Evolutionary conservation across 1,140 invertebrate genomes (phyloP).

Genomic region (Rhyzopertha dominica): DNA sequence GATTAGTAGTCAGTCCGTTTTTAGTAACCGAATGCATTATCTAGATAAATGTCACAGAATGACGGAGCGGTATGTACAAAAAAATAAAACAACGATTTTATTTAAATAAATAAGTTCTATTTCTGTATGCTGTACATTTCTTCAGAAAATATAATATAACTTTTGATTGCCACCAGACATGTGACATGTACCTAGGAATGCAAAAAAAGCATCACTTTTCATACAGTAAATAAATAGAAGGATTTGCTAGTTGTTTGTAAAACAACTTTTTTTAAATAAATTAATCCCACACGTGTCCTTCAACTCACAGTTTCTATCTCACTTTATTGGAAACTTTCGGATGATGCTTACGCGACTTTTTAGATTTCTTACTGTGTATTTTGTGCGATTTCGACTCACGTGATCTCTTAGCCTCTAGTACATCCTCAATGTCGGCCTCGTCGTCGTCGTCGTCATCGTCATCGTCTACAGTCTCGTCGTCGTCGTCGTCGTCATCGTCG

Average conservation of each 20-base stretch:
- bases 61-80: slow-evolving; percentile 6
- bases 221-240: slow-evolving; percentile 34
- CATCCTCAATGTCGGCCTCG: slow-evolving; percentile 63
- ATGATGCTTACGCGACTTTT: slow-evolving; percentile 54
- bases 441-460: slow-evolving; percentile 72
- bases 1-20: too few species aligned
- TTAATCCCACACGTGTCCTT: slow-evolving; percentile 9
- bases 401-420: slow-evolving; percentile 62
- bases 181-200: slow-evolving; percentile 45
- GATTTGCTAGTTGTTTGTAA: slow-evolving; percentile 28
- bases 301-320: slow-evolving; percentile 17
- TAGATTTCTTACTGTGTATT: slow-evolving; percentile 42
- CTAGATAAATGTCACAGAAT: slow-evolving; percentile 44
- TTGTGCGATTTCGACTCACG: slow-evolving; percentile 75
- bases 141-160: slow-evolving; percentile 10
- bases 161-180: slow-evolving; percentile 28
- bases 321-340: slow-evolving; percentile 29
- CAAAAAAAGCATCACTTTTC: slow-evolving; percentile 32
- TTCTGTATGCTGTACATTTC: slow-evolving; percentile 21
- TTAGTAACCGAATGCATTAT: slow-evolving; percentile 35
- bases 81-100: slow-evolving; percentile 25
- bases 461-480: slow-evolving; percentile 62
- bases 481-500: slow-evolving; percentile 55
- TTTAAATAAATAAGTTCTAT: slow-evolving; percentile 25
- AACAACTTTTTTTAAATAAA: slow-evolving; percentile 20